Evolutionary conservation across 1,140 invertebrate genomes (phyloP), one percentile per base, ranked within the genome.

Genomic region (Drosophila navojoa): DNA sequence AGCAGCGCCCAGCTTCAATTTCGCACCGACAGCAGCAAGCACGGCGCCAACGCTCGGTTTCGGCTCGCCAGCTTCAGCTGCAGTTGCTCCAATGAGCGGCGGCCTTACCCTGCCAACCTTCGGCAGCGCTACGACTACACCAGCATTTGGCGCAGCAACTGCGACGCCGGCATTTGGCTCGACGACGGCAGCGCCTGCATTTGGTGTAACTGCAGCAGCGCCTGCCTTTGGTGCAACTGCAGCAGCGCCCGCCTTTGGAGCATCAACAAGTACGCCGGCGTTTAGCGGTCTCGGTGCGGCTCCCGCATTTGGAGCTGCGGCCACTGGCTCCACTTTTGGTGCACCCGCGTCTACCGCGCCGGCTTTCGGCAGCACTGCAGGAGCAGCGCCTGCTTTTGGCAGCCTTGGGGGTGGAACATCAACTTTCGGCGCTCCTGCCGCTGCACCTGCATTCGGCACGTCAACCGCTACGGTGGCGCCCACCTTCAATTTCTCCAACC

Each of bases 391-490:
- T 4, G 45, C 32, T 1, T 57, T 61, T 19, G 57, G 32, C 22
- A 54, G 38, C 10, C 1, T 44, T 15, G 11, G 54, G 38, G 7
- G 57, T n/a, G 5, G 5, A 19, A 22, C 44, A 10, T 4, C 44
- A 9, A 45, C 54, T 1, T 81, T 79, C 19, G 74, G 71, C 29
- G 47, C 61, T 5, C 4, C 75, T 40, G 54, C 54, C 5, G 68
- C 72, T 32, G 53, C 66, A 5, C 29, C 72, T 0, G 40, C 68
- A 0, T 71, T 75, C 13, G 72, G 68, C 3, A 19, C 76, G 15
- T 55, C 76, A 19, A 60, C 77, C 0, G 76, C 80, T 60, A 79
- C 76, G 0, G 82, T 78, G 22, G 76, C 82, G 4, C 82, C 82
- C 15, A 57, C 76, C 1, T 87, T 87, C 32, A 81, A 60, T 13